phyloP scores from a whole-genome alignment of 2,113 vertebrate species.

The Scortum barcoo region DNA sequence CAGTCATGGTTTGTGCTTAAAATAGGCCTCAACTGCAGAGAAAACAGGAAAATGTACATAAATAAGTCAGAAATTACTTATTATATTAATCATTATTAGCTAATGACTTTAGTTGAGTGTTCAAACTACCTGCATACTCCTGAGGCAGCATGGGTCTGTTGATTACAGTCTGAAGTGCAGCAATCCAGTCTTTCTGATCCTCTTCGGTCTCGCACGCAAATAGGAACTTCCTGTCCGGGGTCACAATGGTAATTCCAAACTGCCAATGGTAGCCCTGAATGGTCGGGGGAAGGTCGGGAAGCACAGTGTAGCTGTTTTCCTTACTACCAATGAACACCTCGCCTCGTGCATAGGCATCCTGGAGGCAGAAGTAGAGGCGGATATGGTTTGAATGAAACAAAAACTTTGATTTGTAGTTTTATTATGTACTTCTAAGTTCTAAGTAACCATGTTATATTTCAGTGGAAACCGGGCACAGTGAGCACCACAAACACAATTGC shows the following conservation, averaged over 20 bases:
- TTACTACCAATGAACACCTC: slow-evolving; percentile 97
- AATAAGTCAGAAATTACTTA: neutral
- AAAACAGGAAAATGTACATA: neutral
- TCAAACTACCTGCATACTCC: slow-evolving; percentile 91
- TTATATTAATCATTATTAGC: no score
- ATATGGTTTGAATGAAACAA: neutral
- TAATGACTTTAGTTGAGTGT: neutral
- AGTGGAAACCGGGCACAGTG: neutral
- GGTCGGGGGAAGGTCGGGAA: slow-evolving; percentile 87
- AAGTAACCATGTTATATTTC: neutral
- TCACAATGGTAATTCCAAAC: slow-evolving; percentile 94
- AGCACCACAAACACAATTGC: neutral
- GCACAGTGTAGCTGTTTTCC: slow-evolving; percentile 91
- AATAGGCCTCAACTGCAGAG: slow-evolving; percentile 93
- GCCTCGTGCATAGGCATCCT: slow-evolving; percentile 96
- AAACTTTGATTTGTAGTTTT: neutral
- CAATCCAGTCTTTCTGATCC: slow-evolving; percentile 91
- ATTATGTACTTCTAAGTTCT: neutral
- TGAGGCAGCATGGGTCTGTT: slow-evolving; percentile 94
- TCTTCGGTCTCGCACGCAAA: slow-evolving; percentile 91
- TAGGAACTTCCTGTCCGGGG: slow-evolving; percentile 94
- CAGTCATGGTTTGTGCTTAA: slow-evolving; percentile 95
- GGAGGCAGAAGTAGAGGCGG: slow-evolving; percentile 8
- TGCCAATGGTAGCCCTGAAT: slow-evolving; percentile 92
- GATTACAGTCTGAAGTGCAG: slow-evolving; percentile 89